These are phyloP conservation scores for Labeo catla DNA, from an alignment of 2,113 vertebrate species.

Conservation along the genomic window DNA sequence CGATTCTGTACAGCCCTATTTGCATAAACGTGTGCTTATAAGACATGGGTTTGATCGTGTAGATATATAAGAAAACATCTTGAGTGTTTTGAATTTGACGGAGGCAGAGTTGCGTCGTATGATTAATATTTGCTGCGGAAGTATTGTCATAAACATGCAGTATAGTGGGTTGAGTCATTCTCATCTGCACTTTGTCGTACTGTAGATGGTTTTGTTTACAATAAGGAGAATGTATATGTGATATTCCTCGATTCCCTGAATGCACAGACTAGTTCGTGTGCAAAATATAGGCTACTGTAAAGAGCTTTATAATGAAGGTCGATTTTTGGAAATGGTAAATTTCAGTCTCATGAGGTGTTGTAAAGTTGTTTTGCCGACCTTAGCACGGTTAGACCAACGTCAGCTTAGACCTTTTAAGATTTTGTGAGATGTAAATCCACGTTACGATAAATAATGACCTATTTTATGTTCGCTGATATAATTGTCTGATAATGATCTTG, in stretches of 20 bases:
- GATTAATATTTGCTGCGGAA: neutral
- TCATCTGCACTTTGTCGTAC: neutral
- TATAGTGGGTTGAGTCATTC: neutral
- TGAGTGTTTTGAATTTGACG: neutral
- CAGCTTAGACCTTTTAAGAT: neutral
- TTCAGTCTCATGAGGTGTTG: neutral
- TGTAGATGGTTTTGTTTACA: neutral
- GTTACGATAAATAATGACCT: neutral
- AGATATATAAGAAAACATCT: neutral
- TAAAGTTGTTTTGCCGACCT: no score
- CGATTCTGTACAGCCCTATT: neutral
- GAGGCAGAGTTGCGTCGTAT: neutral
- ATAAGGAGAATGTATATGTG: neutral
- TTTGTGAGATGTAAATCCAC: neutral
- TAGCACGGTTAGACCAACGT: neutral
- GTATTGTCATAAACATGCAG: neutral
- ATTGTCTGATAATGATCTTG: constrained; percentile 3
- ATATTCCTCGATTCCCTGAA: neutral
- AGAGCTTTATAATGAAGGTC: neutral
- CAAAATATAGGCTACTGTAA: neutral
- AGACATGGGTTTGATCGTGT: neutral
- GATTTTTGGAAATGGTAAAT: neutral
- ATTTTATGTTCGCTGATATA: neutral
- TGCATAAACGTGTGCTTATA: neutral
- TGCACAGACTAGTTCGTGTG: neutral